Conservation (phyloP, 2,888 invertebrate species). For the Agonopterix arenella region DNA sequence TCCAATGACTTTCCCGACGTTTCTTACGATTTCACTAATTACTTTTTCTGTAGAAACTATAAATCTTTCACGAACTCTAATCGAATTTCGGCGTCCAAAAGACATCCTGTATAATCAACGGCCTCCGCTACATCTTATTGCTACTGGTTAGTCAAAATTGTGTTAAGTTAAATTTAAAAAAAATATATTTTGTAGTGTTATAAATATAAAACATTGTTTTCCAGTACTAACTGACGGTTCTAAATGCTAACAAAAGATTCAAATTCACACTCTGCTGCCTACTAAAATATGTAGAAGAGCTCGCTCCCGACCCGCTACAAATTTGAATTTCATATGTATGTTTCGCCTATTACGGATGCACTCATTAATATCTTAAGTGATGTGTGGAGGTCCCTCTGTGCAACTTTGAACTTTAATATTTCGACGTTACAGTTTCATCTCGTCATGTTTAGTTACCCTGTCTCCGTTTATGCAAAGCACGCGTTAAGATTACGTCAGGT, state of each 20-base stretch:
- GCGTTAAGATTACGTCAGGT: conserved; percentile 66
- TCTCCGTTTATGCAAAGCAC: conserved; percentile 55
- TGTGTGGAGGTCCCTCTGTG: conserved; percentile 44
- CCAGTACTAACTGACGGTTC: conserved; percentile 50
- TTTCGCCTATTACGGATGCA: conserved; percentile 75
- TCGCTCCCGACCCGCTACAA: conserved; percentile 69
- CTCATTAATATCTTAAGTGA: conserved; percentile 77
- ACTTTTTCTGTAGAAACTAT: conserved; percentile 66
- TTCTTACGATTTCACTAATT: conserved; percentile 72
- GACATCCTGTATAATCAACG: no score
- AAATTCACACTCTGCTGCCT: conserved; percentile 75
- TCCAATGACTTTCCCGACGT: conserved; percentile 72
- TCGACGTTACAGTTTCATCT: conserved; percentile 23
- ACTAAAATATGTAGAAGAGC: conserved; percentile 75
- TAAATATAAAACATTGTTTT: conserved; percentile 55
- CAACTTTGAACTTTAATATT: conserved; percentile 42
- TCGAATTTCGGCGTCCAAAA: background rate
- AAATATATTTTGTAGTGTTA: conserved; percentile 23
- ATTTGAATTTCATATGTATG: conserved; percentile 77
- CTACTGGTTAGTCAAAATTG: background rate
- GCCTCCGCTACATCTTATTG: background rate
- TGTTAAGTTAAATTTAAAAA: conserved; percentile 5
- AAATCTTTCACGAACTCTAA: conserved; percentile 37
- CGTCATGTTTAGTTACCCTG: conserved; percentile 13
- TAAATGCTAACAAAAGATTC: conserved; percentile 74